Conservation (phyloP, 2,113 vertebrate species). For the zebrafish (Danio rerio) region DNA sequence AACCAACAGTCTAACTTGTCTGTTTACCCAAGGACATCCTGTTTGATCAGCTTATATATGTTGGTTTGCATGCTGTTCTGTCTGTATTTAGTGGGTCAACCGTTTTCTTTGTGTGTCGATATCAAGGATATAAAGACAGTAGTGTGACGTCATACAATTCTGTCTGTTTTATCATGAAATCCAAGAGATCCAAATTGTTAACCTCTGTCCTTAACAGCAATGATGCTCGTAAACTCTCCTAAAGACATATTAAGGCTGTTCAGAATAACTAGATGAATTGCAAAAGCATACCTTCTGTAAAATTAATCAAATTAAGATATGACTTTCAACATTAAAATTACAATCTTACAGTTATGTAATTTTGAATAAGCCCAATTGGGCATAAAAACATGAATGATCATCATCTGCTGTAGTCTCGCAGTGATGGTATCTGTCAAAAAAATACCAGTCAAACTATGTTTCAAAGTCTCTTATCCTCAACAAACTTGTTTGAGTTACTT, state of each 20-base stretch:
- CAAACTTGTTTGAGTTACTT: no score
- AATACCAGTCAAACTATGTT: no score
- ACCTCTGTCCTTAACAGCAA: neutral
- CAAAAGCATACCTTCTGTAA: neutral
- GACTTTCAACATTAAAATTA: neutral
- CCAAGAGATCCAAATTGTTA: neutral
- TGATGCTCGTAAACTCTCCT: neutral
- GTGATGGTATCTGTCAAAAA: neutral
- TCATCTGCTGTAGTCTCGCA: neutral
- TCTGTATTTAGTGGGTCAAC: constrained; percentile 2
- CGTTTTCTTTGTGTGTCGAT: neutral
- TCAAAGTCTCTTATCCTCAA: no score
- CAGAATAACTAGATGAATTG: neutral
- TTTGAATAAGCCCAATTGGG: neutral
- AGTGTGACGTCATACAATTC: neutral
- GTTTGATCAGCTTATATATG: neutral
- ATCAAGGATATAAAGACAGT: neutral
- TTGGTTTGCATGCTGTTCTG: neutral
- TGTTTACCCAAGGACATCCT: neutral
- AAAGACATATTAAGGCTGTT: neutral
- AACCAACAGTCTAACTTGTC: no score
- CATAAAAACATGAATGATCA: neutral
- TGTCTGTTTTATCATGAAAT: neutral
- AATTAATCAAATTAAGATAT: neutral
- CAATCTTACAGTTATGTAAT: neutral